Evolutionary conservation across 2,797 vertebrate species (phyloP).

Genomic region (Oryzias dopingdopingensis): DNA sequence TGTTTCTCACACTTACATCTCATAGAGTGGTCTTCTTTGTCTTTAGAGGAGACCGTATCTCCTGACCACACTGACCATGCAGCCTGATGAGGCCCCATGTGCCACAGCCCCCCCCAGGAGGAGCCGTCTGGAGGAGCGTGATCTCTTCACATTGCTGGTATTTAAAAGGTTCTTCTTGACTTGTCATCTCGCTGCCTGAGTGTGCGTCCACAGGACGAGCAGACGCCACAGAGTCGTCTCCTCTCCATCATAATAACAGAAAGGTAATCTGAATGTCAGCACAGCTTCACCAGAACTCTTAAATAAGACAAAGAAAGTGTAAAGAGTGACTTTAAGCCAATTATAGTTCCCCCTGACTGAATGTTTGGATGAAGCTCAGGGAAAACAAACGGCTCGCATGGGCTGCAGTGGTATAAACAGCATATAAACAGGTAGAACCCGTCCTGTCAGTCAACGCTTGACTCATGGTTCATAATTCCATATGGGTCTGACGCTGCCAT

Average conservation of each 20-base stretch:
- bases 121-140: neutral
- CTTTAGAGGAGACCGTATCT: slow-evolving; percentile 26
- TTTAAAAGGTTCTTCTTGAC: slow-evolving; percentile 43
- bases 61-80: slow-evolving; percentile 51
- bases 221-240: too few species aligned
- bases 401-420: slow-evolving; percentile 46
- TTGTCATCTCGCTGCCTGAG: slow-evolving; percentile 27
- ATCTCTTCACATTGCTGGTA: slow-evolving; percentile 20
- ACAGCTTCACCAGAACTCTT: too few species aligned
- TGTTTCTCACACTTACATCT: slow-evolving; percentile 26
- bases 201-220: too few species aligned
- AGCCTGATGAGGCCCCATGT: slow-evolving; percentile 23
- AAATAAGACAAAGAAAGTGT: slow-evolving; percentile 6
- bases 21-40: slow-evolving; percentile 22
- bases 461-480: slow-evolving; percentile 60
- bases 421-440: slow-evolving; percentile 59
- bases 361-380: slow-evolving; percentile 24
- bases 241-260: too few species aligned
- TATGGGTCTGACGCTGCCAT: slow-evolving; percentile 30
- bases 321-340: slow-evolving; percentile 21
- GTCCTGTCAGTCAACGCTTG: slow-evolving; percentile 54
- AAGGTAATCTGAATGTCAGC: too few species aligned
- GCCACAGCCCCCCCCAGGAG: neutral
- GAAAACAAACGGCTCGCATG: slow-evolving; percentile 36
- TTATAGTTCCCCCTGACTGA: slow-evolving; percentile 11